Evolutionary conservation across 2,113 vertebrate species (phyloP).

Genomic region (Rostratula benghalensis): DNA sequence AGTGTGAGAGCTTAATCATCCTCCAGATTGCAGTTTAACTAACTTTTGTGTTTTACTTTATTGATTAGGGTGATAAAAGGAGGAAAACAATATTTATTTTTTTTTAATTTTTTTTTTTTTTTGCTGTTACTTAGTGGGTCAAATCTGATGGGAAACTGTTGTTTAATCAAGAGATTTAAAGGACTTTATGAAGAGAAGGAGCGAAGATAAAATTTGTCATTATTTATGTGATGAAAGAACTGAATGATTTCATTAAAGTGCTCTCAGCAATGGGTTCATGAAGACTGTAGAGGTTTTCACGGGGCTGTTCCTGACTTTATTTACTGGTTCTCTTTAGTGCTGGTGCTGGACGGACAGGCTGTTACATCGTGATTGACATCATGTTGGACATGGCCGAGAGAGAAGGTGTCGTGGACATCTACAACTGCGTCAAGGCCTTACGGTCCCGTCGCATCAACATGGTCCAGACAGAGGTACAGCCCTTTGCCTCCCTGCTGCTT

Average conservation of each 20-base stretch:
- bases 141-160: neutral
- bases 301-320: neutral
- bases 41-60: neutral
- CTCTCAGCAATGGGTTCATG: neutral
- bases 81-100: neutral
- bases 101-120: neutral
- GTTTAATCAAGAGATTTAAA: neutral
- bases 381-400: slow-evolving; percentile 99
- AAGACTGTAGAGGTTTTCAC: neutral
- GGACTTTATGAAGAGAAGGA: neutral
- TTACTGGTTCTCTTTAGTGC: slow-evolving; percentile 77
- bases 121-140: neutral
- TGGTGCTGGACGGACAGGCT: slow-evolving; percentile 95
- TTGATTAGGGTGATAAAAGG: neutral
- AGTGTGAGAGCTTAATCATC: neutral
- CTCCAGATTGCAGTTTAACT: neutral
- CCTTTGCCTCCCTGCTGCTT: neutral
- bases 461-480: slow-evolving; percentile 96
- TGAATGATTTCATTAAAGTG: neutral
- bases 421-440: slow-evolving; percentile 98
- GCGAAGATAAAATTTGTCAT: neutral
- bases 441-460: slow-evolving; percentile 98
- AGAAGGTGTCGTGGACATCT: slow-evolving; percentile 98
- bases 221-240: neutral
- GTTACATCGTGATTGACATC: slow-evolving; percentile 98